Conservation (phyloP, 1,140 invertebrate genomes). For the Vollenhovia emeryi region DNA sequence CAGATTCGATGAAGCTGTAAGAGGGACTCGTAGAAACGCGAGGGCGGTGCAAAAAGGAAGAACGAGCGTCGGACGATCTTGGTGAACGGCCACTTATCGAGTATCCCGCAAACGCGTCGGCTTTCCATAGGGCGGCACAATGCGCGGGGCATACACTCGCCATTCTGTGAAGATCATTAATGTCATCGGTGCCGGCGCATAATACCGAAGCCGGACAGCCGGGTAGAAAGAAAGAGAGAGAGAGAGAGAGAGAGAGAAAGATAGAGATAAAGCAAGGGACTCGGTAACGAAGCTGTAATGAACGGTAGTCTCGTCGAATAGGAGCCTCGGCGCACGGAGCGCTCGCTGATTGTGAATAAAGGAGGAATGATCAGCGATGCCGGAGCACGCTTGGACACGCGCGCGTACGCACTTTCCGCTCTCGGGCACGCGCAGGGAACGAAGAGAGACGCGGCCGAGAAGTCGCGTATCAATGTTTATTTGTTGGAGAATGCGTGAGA, state of each 20-base stretch:
- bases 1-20: conserved; percentile 63
- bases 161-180: conserved; percentile 52
- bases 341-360: conserved; percentile 52
- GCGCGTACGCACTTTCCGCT: conserved; percentile 20
- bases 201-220: conserved; percentile 1
- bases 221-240: background rate
- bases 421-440: conserved; percentile 46
- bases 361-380: conserved; percentile 25
- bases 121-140: conserved; percentile 25
- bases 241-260: background rate
- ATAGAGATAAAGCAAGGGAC: background rate
- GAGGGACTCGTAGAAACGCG: conserved; percentile 61
- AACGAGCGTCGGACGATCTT: conserved; percentile 11
- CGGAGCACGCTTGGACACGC: conserved; percentile 43
- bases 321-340: conserved; percentile 2
- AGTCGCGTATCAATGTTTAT: background rate
- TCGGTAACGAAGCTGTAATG: conserved; percentile 53
- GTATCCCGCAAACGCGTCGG: background rate
- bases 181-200: conserved; percentile 24
- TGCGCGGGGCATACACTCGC: conserved; percentile 19
- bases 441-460: background rate
- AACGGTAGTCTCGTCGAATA: conserved; percentile 40
- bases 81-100: conserved; percentile 49
- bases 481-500: background rate
- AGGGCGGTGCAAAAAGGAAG: conserved; percentile 13